These are phyloP conservation scores for Lochmaea capreae DNA, from an alignment of 2,888 invertebrate species.

Conservation along the genomic window DNA sequence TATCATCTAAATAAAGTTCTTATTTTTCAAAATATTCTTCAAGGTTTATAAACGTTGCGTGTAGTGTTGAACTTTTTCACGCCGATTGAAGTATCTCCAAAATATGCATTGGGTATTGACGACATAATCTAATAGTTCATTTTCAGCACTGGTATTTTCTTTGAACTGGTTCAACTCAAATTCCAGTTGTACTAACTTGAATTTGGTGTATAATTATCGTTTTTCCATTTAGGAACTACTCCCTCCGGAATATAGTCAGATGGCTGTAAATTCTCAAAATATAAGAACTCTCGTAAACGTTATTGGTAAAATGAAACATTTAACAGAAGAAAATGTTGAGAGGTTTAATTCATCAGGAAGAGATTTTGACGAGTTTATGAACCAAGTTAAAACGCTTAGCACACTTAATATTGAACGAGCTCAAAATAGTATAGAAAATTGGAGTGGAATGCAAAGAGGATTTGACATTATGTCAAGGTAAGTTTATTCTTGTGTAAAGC, in stretches of 20 bases:
- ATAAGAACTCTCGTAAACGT: slow-evolving; percentile 68
- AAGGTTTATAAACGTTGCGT: too few relatives aligned
- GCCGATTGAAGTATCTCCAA: too few relatives aligned
- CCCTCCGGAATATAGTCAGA: slow-evolving; percentile 69
- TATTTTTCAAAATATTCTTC: too few relatives aligned
- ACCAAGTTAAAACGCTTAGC: slow-evolving; percentile 67
- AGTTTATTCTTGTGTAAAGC: slow-evolving; percentile 26
- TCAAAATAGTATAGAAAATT: slow-evolving; percentile 57
- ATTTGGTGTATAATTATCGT: too few relatives aligned
- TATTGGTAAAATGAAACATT: slow-evolving; percentile 68
- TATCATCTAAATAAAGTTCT: too few relatives aligned
- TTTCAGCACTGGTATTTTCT: too few relatives aligned
- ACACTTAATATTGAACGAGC: slow-evolving; percentile 54
- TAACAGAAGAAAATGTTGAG: slow-evolving; percentile 66
- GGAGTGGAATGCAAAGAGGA: slow-evolving; percentile 69
- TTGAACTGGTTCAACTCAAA: too few relatives aligned
- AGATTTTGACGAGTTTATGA: slow-evolving; percentile 69
- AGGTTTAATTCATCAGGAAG: slow-evolving; percentile 64
- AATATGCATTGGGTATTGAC: too few relatives aligned
- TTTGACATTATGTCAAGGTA: slow-evolving; percentile 69
- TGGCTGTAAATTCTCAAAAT: slow-evolving; percentile 70
- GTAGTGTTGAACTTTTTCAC: too few relatives aligned
- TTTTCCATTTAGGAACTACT: slow-evolving; percentile 65
- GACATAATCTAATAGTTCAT: too few relatives aligned
- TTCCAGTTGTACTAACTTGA: too few relatives aligned